Conservation (phyloP, 2,113 vertebrate species). For the Clarias macrocephalus region DNA sequence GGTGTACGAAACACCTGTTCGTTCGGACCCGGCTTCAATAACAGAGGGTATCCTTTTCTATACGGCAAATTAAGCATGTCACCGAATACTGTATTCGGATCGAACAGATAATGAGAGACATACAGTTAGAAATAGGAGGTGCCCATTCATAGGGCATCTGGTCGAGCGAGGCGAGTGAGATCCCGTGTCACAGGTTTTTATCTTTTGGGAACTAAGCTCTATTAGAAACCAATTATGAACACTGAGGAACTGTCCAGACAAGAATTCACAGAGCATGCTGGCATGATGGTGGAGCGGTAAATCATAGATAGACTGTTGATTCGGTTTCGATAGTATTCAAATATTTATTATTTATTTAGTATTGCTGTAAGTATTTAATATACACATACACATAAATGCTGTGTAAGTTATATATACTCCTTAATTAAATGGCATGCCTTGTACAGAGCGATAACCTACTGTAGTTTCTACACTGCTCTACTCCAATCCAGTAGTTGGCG, state of each 20-base stretch:
- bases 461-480: too few relatives aligned
- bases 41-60: background rate
- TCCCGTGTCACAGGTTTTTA: background rate
- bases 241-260: background rate
- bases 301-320: too few relatives aligned
- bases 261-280: background rate
- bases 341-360: too few relatives aligned
- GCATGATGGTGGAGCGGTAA: background rate
- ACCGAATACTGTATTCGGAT: background rate
- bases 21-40: slow-evolving; percentile 19
- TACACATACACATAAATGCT: too few relatives aligned
- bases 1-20: slow-evolving; percentile 37
- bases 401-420: too few relatives aligned
- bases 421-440: too few relatives aligned
- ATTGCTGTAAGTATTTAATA: too few relatives aligned
- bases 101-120: background rate
- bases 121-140: background rate
- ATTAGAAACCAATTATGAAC: background rate
- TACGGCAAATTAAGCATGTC: background rate
- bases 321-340: too few relatives aligned
- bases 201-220: background rate
- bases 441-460: too few relatives aligned
- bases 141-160: background rate
- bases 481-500: too few relatives aligned
- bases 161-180: background rate